A percentile compares a stretch with the other conserved stretches of the same genome.
phyloP scores from a whole-genome alignment of 2,888 invertebrate species.

The Melangyna quadrimaculata region DNA sequence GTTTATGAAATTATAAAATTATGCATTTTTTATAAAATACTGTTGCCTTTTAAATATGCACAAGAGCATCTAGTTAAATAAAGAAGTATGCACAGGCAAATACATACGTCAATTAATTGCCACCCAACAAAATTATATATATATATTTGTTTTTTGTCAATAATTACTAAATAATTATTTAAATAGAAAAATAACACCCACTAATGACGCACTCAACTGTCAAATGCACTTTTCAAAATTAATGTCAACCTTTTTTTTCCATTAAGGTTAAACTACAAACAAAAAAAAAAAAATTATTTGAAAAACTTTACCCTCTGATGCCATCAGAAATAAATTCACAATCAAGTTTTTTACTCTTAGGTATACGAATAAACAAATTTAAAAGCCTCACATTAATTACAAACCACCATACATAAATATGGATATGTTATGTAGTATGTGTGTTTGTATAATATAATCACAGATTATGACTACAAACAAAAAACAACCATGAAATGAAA shows the following conservation, averaged over 20 bases:
- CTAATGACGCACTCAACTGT: neutral
- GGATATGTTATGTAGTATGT: too few relatives aligned
- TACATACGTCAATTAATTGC: neutral
- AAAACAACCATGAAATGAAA: neutral
- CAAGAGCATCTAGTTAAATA: too few relatives aligned
- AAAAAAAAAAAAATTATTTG: neutral
- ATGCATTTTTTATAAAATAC: too few relatives aligned
- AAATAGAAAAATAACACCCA: neutral
- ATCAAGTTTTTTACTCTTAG: constrained; percentile 1
- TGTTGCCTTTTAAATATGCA: too few relatives aligned
- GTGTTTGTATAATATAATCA: neutral
- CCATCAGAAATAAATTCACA: constrained; percentile 3
- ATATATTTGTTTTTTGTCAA: too few relatives aligned
- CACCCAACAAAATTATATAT: too few relatives aligned
- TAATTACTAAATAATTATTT: neutral
- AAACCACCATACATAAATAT: neutral
- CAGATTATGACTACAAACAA: constrained; percentile 6
- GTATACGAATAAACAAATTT: too few relatives aligned
- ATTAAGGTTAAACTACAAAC: neutral
- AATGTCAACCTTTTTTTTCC: neutral
- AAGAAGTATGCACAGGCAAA: too few relatives aligned
- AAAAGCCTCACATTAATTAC: constrained; percentile 34
- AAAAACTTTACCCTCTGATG: neutral
- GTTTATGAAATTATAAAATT: too few relatives aligned
- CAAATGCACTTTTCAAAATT: neutral